phyloP scores from a whole-genome alignment of 2,797 vertebrate species.

The Artibeus jamaicensis region DNA sequence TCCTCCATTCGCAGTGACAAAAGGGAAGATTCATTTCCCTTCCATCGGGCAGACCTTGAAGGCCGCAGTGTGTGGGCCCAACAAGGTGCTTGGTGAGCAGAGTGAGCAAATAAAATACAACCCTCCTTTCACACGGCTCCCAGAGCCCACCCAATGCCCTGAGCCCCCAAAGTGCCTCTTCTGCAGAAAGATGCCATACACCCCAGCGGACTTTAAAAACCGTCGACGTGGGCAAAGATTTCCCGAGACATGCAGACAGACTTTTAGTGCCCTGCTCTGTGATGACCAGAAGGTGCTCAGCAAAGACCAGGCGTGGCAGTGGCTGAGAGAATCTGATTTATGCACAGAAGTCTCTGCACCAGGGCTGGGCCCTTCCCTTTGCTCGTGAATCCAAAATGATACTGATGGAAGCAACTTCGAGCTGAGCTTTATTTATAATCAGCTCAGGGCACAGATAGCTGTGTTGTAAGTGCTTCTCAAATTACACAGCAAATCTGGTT shows the following conservation, averaged over 20 bases:
- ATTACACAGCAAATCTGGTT: constrained; percentile 80
- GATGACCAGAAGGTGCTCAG: constrained; percentile 82
- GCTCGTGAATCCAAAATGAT: constrained; percentile 80
- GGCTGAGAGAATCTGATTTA: constrained; percentile 83
- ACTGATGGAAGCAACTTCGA: constrained; percentile 78
- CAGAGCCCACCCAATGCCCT: constrained; percentile 58
- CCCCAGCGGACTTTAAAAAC: constrained; percentile 72
- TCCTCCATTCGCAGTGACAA: neutral
- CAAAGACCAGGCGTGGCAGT: constrained; percentile 79
- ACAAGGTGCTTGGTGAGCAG: constrained; percentile 69
- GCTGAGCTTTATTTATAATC: constrained; percentile 84
- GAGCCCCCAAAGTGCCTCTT: constrained; percentile 64
- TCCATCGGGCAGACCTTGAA: constrained; percentile 40
- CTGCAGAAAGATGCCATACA: constrained; percentile 65
- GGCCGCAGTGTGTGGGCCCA: constrained; percentile 57
- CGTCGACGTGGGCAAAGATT: constrained; percentile 73
- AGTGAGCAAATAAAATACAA: constrained; percentile 58
- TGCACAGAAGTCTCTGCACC: constrained; percentile 76
- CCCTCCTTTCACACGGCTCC: neutral
- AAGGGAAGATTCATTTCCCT: constrained; percentile 65
- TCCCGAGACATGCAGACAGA: constrained; percentile 64
- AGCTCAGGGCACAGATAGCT: constrained; percentile 75
- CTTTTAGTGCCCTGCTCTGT: constrained; percentile 74
- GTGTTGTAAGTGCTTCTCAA: constrained; percentile 77
- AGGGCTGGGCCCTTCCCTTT: constrained; percentile 80